Percentiles rank a stretch among this genome's conserved stretches.
These are phyloP conservation scores for Notarius quadriscutis DNA, from an alignment of 2,113 vertebrate genomes.

Conservation along the genomic window DNA sequence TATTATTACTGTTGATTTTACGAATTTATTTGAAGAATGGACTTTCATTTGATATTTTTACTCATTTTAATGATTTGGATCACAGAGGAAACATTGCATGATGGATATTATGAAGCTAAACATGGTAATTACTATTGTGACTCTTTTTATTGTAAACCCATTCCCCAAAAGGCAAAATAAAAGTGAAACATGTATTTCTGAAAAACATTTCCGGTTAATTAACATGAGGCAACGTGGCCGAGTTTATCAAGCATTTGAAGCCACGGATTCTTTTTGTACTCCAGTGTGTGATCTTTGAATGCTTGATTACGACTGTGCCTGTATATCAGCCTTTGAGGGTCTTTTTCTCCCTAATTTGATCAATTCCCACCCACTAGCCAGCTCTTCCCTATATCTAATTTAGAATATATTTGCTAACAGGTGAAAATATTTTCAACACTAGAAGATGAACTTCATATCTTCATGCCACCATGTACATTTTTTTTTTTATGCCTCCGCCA, in stretches of 20 bases:
- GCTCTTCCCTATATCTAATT: background rate
- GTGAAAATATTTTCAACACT: no score
- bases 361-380: background rate
- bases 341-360: background rate
- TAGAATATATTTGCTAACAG: no score
- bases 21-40: background rate
- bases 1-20: background rate
- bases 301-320: background rate
- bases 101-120: background rate
- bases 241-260: background rate
- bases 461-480: no score
- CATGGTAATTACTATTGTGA: no score
- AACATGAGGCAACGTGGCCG: background rate
- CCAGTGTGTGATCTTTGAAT: background rate
- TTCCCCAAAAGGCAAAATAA: background rate
- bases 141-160: background rate
- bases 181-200: background rate
- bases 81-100: background rate
- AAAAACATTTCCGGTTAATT: background rate
- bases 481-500: no score
- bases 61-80: background rate
- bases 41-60: background rate
- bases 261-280: background rate
- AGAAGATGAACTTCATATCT: no score
- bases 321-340: background rate